Base-by-base conservation (phyloP, 1,140 invertebrate genomes). In the Catajapyx aquilonaris region DNA sequence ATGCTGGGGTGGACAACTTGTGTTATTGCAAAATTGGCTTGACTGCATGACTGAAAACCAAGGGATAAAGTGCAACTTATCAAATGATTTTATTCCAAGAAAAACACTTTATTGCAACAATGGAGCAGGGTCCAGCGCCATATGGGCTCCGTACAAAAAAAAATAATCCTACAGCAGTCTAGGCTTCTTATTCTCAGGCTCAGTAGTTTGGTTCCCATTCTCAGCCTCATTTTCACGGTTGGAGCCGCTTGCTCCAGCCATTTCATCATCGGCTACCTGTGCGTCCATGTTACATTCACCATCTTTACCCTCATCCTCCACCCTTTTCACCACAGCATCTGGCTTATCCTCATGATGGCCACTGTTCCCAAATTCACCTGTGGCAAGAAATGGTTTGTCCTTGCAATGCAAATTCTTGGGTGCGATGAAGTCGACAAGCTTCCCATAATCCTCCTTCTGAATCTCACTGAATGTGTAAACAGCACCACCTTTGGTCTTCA, bases 371-470 rank as follows among this genome's bases (percentile, higher is more conserved):
- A 88, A 86, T 55, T 91, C 83, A 42, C 81, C 77, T 18, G 46
- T 48, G 43, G 76, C 73, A 46, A 77, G 80, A 31, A 65, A 64
- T 1, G 70, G 65, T 58, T 84, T 85, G 20, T 54, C 49, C 59
- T 96, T 95, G 18, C 97, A 84, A 45, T 86, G 69, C 1, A 98
- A 60, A 54, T 94, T 93, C 60, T 97, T 98, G 5, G 71, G 68
- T 5, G 73, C 76, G 7, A 95, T 91, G 54, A 90, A 98, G 57
- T 97, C 88, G 53, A 84, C 97, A 0, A 99, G 60, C 56, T 93
- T 94, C 34, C 73, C 74, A 59, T 98, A 97, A 57, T 99, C 94
- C 52, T 94, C 93, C 63, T 98, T 99, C 59, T 97, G 93, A 48
- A 99, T 95, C 47, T 81, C 90, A 46, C 84, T 94, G 57, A 99